Base-by-base conservation (phyloP, 1,140 invertebrate species). In the Spodoptera litura region DNA sequence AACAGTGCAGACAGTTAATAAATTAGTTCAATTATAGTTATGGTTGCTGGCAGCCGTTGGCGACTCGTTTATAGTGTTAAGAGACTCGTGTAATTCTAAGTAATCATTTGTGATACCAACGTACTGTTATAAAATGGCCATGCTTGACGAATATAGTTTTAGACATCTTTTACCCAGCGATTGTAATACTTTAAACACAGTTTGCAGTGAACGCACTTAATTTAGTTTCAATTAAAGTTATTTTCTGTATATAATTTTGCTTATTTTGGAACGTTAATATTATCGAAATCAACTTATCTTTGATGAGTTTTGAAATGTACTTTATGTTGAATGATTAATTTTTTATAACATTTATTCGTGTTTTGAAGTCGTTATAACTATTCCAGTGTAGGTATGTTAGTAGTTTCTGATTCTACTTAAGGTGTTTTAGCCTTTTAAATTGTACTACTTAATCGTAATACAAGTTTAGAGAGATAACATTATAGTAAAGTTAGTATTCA, bases 71-170 rank as follows among this genome's bases (percentile, higher is more conserved):
- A 25, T 72, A 79, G 70, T 56, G 20, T 73, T 77, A 75, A 71
- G 64, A 64, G 49, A 74, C 55, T 59, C 44, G 27, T 68, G 52
- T 82, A 78, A 71, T 79, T 81, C 62, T 84, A 83, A 81, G 78
- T 68, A 58, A 82, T 78, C 80, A 77, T 79, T 84, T 85, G 84
- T 83, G 84, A 83, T 85, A 85, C 68, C 75, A 80, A 78, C 78
- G 80, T 72, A 62, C 20, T 59, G 27, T 51, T 72, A 56, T 49
- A 62, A 80, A 58, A 81, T 78, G 80, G 78, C 80, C 81, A 85
- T 83, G 82, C 68, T 85, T 74, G 61, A 68, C 27, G 68, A 73
- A 68, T 68, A 38, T 77, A 77, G 75, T 56, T 53, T 77, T 66
- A 73, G 44, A 71, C 44, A 61, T 77, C 12, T 27, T 66, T 66